phyloP scores from a whole-genome alignment of 2,888 invertebrate species.

The Glyphotaelius pellucidus region DNA sequence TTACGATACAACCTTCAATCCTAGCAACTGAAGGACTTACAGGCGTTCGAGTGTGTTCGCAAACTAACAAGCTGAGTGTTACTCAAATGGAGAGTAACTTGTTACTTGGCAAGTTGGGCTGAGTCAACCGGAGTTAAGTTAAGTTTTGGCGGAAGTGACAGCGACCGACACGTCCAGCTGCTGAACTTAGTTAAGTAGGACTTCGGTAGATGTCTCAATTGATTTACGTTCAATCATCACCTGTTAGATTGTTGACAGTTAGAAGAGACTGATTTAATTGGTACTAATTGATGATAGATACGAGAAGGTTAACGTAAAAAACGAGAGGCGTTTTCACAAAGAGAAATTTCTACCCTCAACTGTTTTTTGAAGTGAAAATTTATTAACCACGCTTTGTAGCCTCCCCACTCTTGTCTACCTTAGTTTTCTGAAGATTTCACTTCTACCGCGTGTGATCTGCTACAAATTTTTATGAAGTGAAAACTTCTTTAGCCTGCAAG shows the following conservation, averaged over 20 bases:
- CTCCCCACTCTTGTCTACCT: no score
- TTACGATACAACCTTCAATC: not conserved
- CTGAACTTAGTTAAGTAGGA: not conserved
- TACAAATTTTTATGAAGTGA: no score
- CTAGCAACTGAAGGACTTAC: not conserved
- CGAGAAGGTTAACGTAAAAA: no score
- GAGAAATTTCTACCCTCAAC: no score
- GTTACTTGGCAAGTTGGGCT: not conserved
- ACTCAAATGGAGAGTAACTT: not conserved
- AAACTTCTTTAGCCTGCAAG: no score
- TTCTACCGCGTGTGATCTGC: no score
- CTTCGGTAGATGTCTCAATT: not conserved
- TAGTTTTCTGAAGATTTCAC: no score
- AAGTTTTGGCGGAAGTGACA: not conserved
- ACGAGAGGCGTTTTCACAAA: no score
- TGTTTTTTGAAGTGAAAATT: no score
- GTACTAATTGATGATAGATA: not conserved
- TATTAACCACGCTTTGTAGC: no score
- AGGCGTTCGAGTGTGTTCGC: not conserved
- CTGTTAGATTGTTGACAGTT: not conserved
- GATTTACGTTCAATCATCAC: not conserved
- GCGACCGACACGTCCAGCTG: not conserved
- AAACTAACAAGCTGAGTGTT: not conserved
- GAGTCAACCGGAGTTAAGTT: not conserved
- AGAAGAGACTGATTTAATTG: not conserved